phyloP scores from a whole-genome alignment of 2,888 invertebrate species.

The Acanthacorydalis orientalis region DNA sequence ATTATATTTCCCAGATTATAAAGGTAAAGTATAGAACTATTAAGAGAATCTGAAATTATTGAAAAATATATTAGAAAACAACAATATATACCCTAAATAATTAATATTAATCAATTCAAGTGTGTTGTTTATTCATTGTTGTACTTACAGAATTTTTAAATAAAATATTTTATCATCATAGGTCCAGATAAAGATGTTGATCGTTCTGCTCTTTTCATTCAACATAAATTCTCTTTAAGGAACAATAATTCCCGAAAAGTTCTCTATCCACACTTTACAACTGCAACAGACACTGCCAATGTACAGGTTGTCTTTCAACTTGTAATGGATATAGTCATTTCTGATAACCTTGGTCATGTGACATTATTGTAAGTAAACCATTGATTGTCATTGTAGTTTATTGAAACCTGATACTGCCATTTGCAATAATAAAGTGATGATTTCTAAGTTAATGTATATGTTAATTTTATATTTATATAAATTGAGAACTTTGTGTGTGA shows the following conservation, averaged over 20 bases:
- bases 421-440: not conserved
- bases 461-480: not conserved
- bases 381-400: not conserved
- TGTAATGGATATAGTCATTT: slow-evolving; percentile 46
- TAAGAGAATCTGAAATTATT: not conserved
- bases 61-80: not conserved
- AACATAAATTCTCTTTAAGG: slow-evolving; percentile 38
- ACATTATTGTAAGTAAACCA: slow-evolving; percentile 27
- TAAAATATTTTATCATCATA: slow-evolving; percentile 13
- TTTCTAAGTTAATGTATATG: not conserved
- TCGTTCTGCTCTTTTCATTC: slow-evolving; percentile 41
- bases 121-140: not conserved
- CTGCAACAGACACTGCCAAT: slow-evolving; percentile 48
- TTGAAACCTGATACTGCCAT: not conserved
- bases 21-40: slow-evolving; percentile 20
- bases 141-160: too few species aligned
- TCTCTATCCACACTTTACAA: slow-evolving; percentile 47
- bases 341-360: slow-evolving; percentile 39
- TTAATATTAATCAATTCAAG: not conserved
- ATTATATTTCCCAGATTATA: slow-evolving; percentile 40
- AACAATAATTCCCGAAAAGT: slow-evolving; percentile 38
- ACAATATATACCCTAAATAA: not conserved
- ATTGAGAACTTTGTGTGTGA: too few species aligned
- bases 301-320: slow-evolving; percentile 47
- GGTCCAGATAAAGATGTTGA: slow-evolving; percentile 45